Conservation (phyloP, 2,797 vertebrate species). For the Onychomys arenicola region DNA sequence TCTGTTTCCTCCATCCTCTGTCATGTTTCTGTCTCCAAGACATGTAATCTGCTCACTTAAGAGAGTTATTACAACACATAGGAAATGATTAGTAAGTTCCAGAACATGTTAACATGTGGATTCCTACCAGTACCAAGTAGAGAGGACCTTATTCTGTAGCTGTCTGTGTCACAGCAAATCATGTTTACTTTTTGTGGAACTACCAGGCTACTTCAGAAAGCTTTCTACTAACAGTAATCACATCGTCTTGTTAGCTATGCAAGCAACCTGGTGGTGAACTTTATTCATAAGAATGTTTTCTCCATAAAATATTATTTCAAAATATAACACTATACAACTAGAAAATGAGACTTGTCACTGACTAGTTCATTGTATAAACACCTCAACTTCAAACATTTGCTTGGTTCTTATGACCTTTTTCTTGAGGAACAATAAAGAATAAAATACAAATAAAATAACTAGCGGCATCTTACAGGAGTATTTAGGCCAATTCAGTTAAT, state of each 20-base stretch:
- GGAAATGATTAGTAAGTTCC: background rate
- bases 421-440: slow-evolving; percentile 21
- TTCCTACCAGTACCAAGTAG: background rate
- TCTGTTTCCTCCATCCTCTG: slow-evolving; percentile 52
- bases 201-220: background rate
- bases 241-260: slow-evolving; percentile 46
- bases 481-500: background rate
- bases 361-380: slow-evolving; percentile 15
- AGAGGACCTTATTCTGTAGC: background rate
- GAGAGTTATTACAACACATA: slow-evolving; percentile 14
- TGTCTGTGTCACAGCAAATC: slow-evolving; percentile 37
- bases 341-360: slow-evolving; percentile 15
- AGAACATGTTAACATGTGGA: slow-evolving; percentile 4
- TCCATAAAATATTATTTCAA: slow-evolving; percentile 59
- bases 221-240: slow-evolving; percentile 66
- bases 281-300: slow-evolving; percentile 19
- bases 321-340: slow-evolving; percentile 6
- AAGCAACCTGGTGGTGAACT: slow-evolving; percentile 36
- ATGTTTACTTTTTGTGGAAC: slow-evolving; percentile 18
- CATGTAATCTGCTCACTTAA: slow-evolving; percentile 29
- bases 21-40: slow-evolving; percentile 60
- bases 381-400: slow-evolving; percentile 10
- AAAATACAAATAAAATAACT: background rate
- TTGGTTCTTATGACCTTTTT: slow-evolving; percentile 50
- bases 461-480: background rate